Evolutionary conservation across 2,113 vertebrate genomes (phyloP).

Genomic region (Bungarus multicinctus): DNA sequence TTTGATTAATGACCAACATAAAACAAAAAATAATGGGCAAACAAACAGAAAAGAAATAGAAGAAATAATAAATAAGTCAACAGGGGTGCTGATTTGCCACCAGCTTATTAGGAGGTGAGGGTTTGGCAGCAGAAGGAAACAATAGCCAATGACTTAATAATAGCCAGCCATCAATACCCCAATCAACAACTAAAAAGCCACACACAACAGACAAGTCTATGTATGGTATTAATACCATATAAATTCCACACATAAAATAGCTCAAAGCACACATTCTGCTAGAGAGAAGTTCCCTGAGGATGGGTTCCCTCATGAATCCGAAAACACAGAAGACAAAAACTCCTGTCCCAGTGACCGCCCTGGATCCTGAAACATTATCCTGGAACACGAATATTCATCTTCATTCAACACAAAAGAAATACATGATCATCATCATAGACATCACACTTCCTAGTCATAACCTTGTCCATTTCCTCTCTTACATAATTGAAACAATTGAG

Average conservation of each 20-base stretch:
- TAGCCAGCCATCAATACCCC: neutral
- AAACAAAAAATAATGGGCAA: neutral
- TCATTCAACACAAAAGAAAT: neutral
- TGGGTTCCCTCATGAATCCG: neutral
- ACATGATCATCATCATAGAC: neutral
- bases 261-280: neutral
- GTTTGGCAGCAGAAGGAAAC: neutral
- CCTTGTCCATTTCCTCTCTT: neutral
- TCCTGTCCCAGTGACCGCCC: no score
- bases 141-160: neutral
- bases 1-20: neutral
- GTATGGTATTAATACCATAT: neutral
- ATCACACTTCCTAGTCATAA: neutral
- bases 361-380: no score
- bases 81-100: neutral
- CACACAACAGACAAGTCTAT: neutral
- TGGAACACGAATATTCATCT: neutral
- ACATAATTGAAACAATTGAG: neutral
- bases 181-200: neutral
- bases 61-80: neutral
- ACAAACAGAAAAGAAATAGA: neutral
- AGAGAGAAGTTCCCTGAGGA: neutral
- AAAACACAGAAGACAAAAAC: neutral
- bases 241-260: neutral
- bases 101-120: neutral